Conservation (phyloP, 2,797 vertebrate species). For the Lepilemur ruficaudatus region DNA sequence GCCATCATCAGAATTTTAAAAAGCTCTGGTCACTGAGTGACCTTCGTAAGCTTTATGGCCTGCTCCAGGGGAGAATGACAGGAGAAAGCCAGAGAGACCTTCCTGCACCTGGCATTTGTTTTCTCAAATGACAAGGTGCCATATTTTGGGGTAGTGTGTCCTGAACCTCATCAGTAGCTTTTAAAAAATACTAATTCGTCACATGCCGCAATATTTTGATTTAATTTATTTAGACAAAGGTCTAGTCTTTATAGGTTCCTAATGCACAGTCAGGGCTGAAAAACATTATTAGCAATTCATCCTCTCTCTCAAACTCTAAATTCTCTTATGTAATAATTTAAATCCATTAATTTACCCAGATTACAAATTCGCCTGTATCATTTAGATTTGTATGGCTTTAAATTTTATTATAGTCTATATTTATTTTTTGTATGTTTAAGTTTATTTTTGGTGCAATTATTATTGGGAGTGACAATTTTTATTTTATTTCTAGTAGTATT, state of each 20-base stretch:
- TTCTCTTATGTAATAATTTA: background rate
- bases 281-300: background rate
- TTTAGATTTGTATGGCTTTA: background rate
- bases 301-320: background rate
- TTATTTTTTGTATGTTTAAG: slow-evolving; percentile 4
- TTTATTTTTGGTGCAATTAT: background rate
- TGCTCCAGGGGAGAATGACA: background rate
- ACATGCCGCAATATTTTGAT: background rate
- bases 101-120: background rate
- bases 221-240: slow-evolving; percentile 13
- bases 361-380: background rate
- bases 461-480: slow-evolving; percentile 11
- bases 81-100: background rate
- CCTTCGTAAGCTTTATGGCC: background rate
- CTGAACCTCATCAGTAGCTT: background rate
- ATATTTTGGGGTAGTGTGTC: background rate
- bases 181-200: background rate
- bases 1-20: background rate
- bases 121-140: background rate
- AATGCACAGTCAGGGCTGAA: background rate
- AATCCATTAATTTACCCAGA: background rate
- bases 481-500: slow-evolving; percentile 17
- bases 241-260: background rate
- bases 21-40: background rate
- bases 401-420: background rate